These are phyloP conservation scores for Alosa sapidissima DNA, from an alignment of 2,797 vertebrate genomes.

Conservation along the genomic window DNA sequence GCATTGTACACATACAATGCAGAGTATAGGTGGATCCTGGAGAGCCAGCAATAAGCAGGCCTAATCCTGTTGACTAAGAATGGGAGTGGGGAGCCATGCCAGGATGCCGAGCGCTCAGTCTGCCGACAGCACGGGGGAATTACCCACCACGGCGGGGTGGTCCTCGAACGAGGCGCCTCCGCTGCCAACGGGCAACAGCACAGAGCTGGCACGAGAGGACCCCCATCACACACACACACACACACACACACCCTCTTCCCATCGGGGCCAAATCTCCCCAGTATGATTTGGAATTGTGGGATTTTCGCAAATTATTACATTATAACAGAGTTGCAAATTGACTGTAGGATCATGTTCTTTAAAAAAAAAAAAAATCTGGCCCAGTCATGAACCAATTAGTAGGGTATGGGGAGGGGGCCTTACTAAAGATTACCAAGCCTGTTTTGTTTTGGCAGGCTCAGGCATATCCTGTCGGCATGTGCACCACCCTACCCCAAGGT, in stretches of 20 bases:
- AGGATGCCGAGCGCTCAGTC: slow-evolving; percentile 64
- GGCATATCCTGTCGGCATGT: slow-evolving; percentile 28
- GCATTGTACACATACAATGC: slow-evolving; percentile 73
- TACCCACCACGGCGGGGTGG: slow-evolving; percentile 69
- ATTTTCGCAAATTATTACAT: slow-evolving; percentile 54
- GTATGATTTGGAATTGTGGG: slow-evolving; percentile 50
- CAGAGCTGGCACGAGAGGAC: slow-evolving; percentile 58
- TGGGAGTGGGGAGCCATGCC: slow-evolving; percentile 75
- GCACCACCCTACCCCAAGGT: slow-evolving; percentile 1
- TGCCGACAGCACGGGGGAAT: slow-evolving; percentile 68
- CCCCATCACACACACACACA: slow-evolving; percentile 34
- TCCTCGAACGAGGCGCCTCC: slow-evolving; percentile 59
- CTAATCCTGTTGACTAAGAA: slow-evolving; percentile 83
- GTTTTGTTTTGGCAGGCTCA: slow-evolving; percentile 44
- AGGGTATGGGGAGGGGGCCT: slow-evolving; percentile 40
- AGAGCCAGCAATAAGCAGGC: slow-evolving; percentile 76
- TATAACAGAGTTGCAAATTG: slow-evolving; percentile 53
- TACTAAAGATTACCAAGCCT: slow-evolving; percentile 41
- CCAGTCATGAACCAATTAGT: slow-evolving; percentile 45
- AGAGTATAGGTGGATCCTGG: slow-evolving; percentile 73
- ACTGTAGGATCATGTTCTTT: slow-evolving; percentile 39
- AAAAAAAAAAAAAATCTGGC: slow-evolving; percentile 26
- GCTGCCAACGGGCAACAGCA: slow-evolving; percentile 64
- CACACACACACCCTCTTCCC: slow-evolving; percentile 39
- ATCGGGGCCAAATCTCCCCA: slow-evolving; percentile 49